A percentile compares a stretch with the other conserved stretches of the same genome.
phyloP scores from a whole-genome alignment of 2,888 invertebrate species.

The Apamea epomidion region DNA sequence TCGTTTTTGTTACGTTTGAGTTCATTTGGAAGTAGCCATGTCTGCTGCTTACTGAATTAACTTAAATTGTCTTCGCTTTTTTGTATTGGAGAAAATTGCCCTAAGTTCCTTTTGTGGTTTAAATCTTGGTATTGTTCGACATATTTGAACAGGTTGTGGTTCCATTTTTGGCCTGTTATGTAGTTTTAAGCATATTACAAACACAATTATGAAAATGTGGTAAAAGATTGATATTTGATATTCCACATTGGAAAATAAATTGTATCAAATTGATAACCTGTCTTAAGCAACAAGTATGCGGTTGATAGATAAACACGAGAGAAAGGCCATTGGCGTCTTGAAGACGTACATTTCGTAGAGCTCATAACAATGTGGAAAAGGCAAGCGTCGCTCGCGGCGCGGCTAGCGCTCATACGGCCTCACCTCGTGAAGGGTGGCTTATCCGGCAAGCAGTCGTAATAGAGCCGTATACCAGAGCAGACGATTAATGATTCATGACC shows the following conservation, averaged over 20 bases:
- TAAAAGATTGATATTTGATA: not conserved
- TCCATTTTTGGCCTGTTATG: constrained; percentile 48
- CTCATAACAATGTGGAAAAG: constrained; percentile 65
- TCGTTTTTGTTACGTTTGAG: constrained; percentile 90
- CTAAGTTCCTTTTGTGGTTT: constrained; percentile 79
- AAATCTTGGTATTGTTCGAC: constrained; percentile 73
- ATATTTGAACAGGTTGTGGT: constrained; percentile 67
- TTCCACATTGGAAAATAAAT: not conserved
- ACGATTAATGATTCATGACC: constrained; percentile 91
- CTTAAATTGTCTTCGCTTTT: constrained; percentile 87
- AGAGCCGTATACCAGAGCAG: constrained; percentile 89
- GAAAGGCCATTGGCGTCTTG: constrained; percentile 20
- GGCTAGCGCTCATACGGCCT: constrained; percentile 71
- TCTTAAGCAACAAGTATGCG: not conserved
- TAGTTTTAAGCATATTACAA: constrained; percentile 7
- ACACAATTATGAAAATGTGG: not conserved
- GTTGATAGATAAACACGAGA: not conserved
- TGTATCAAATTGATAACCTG: not conserved
- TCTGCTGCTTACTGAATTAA: constrained; percentile 89
- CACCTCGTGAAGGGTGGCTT: constrained; percentile 87
- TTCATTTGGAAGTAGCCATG: constrained; percentile 90
- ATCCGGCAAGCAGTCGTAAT: constrained; percentile 89
- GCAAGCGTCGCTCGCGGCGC: constrained; percentile 72
- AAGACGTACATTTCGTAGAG: constrained; percentile 42
- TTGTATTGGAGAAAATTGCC: constrained; percentile 78